Evolutionary conservation across 2,113 vertebrate genomes (phyloP).

Genomic region (Notechis scutatus): DNA sequence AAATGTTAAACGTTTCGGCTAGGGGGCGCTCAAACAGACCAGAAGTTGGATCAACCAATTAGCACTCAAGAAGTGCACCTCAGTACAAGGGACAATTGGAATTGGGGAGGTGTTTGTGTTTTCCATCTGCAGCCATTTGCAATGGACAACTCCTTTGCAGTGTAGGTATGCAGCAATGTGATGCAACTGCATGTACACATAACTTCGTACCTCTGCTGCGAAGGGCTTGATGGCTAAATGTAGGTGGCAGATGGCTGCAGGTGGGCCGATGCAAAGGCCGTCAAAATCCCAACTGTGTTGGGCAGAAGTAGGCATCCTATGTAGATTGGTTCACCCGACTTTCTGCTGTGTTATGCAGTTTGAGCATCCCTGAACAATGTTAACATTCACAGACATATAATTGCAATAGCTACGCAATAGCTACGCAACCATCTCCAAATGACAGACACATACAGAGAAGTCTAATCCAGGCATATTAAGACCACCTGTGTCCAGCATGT

Average conservation of each 20-base stretch:
- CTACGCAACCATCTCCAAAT: neutral
- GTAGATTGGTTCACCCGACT: neutral
- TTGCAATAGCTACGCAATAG: neutral
- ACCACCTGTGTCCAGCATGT: rapidly evolving
- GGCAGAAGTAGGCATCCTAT: neutral
- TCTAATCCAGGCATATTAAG: neutral
- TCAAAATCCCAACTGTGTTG: neutral
- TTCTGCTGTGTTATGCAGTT: neutral
- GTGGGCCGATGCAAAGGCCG: neutral
- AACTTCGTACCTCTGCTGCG: neutral
- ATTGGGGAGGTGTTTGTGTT: neutral
- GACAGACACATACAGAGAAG: neutral
- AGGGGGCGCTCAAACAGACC: neutral
- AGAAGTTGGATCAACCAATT: neutral
- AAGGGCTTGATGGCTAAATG: neutral
- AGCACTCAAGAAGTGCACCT: neutral
- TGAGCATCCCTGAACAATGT: neutral
- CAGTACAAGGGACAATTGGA: neutral
- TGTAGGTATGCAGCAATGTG: neutral
- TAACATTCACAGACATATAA: neutral
- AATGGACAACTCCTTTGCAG: neutral
- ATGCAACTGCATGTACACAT: neutral
- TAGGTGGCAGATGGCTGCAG: no score
- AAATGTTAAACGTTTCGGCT: neutral
- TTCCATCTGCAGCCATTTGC: neutral